phyloP scores from a whole-genome alignment of 2,113 vertebrate genomes.

The Mesembrinibis cayennensis region DNA sequence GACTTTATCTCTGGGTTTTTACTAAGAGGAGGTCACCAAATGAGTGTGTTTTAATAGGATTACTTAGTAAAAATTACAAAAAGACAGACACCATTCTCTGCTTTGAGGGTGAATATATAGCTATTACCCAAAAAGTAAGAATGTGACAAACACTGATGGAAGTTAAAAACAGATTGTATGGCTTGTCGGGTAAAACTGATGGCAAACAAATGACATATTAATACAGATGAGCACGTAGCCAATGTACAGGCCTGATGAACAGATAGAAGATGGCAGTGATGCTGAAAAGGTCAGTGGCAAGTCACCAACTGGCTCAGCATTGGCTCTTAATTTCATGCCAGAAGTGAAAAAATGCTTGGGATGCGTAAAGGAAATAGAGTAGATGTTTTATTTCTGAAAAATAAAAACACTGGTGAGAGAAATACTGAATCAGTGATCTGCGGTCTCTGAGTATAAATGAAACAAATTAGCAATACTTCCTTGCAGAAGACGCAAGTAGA shows the following conservation, averaged over 20 bases:
- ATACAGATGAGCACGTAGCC: background rate
- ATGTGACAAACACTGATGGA: background rate
- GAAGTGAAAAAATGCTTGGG: background rate
- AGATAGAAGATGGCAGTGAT: background rate
- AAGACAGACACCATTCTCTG: too few relatives aligned
- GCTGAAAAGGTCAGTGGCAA: background rate
- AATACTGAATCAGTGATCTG: background rate
- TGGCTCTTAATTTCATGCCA: background rate
- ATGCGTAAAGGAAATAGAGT: background rate
- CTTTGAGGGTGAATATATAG: background rate
- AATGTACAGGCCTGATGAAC: background rate
- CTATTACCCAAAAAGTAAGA: background rate
- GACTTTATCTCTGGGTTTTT: background rate
- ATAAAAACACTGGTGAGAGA: background rate
- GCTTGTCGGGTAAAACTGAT: background rate
- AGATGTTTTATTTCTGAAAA: background rate
- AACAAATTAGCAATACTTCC: background rate
- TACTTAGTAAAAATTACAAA: background rate
- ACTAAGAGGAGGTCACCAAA: background rate
- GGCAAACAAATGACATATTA: background rate
- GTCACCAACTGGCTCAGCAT: background rate
- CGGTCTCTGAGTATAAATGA: background rate
- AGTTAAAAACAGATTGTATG: background rate
- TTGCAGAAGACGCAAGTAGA: background rate
- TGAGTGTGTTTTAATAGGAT: background rate